Base-by-base conservation (phyloP, 2,113 vertebrate species). In the Entosphenus tridentatus region DNA sequence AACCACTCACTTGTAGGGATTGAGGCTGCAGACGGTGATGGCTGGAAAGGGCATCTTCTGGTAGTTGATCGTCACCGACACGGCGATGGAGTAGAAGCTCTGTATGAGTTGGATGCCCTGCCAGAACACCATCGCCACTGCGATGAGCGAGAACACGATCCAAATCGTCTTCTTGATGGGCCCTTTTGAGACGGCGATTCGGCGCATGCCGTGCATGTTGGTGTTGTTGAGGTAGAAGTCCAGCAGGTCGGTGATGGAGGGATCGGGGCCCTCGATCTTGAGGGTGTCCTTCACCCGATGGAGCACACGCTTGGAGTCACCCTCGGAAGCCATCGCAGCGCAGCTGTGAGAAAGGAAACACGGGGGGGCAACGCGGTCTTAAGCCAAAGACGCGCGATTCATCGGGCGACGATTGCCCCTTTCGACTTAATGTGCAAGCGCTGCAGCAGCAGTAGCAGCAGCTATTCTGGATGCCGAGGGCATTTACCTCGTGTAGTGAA, bases 21-120 rank as follows among this genome's bases (percentile, higher is more conserved):
- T 85, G 76, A 83, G 82, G 69, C 84, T 85, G 77, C 84, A 85
- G 75, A 85, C 78, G 72, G 83, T 85, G 75, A 85, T 79, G 0
- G 83, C 82, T 0, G 84, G 84, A 65, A 85, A 85, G 1, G 78
- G 77, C 69, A 85, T 75, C 73, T 81, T 83, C 76, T 82, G 80
- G 73, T 82, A 84, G 69, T 80, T 81, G 57, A 84, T 80, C 10
- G 82, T 84, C 75, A 85, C 80, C 1, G 84, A 81, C 18, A 84
- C 82, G 0, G 82, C 83, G 72, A 82, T 80, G 0, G 75, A 79
- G 73, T 85, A 83, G 72, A 81, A 85, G 75, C 80, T 81, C 62
- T 77, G 17, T 39, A 83, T 69, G 0, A 85, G 81, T 57, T 82
- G 78, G 0, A 81, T 79, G 3, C 84, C 85, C 71, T 85, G 83